These are phyloP conservation scores for Phoeniculus purpureus DNA, from an alignment of 2,797 vertebrate genomes.

Conservation along the genomic window DNA sequence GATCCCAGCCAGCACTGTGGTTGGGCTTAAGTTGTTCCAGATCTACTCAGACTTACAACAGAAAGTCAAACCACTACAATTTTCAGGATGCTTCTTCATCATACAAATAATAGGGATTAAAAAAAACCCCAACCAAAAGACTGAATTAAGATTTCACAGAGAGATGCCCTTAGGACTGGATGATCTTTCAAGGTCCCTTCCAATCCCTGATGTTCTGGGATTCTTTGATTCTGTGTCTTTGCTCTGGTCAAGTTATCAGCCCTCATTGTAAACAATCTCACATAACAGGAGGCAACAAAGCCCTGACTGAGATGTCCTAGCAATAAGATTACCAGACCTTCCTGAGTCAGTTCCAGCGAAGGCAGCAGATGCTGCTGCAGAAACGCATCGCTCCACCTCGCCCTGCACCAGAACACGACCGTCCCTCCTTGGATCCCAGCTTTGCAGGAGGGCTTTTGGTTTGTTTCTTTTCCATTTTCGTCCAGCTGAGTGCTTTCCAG, in stretches of 20 bases:
- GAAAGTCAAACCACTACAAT: neutral
- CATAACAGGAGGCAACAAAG: neutral
- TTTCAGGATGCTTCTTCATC: neutral
- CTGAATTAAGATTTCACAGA: neutral
- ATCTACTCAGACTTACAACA: neutral
- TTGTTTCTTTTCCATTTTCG: slow-evolving; percentile 19
- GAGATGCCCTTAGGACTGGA: fast-evolving
- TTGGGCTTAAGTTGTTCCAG: neutral
- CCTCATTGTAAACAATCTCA: neutral
- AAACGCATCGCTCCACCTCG: neutral
- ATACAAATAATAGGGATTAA: neutral
- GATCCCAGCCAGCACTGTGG: fast-evolving
- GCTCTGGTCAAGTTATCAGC: neutral
- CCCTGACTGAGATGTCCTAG: fast-evolving
- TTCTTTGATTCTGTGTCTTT: neutral
- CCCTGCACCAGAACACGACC: neutral
- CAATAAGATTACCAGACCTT: neutral
- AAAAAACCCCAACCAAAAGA: neutral
- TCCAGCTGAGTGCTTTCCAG: slow-evolving; percentile 45
- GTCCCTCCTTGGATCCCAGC: neutral
- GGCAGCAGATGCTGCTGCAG: neutral
- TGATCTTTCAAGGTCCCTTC: too few relatives aligned
- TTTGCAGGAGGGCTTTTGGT: neutral
- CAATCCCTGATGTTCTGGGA: too few relatives aligned
- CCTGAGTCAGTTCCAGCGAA: neutral